A percentile compares a stretch with the other conserved stretches of the same genome.
These are phyloP conservation scores for Lepidocolaptes lacrymiger DNA, from an alignment of 2,797 vertebrate genomes.

Conservation along the genomic window DNA sequence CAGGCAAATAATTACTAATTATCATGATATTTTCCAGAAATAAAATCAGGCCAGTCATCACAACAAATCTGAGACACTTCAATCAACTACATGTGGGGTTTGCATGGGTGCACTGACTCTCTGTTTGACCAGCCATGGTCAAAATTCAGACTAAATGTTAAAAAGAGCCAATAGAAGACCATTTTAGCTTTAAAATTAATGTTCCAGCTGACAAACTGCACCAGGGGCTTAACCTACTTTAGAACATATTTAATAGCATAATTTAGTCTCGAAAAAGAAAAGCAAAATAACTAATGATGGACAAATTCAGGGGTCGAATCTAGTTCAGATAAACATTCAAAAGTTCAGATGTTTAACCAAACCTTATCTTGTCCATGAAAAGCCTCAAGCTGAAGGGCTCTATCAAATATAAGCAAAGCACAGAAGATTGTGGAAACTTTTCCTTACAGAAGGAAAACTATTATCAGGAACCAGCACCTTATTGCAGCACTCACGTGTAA, in stretches of 20 bases:
- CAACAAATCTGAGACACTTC: not conserved
- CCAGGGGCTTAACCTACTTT: slow-evolving; percentile 57
- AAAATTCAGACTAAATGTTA: slow-evolving; percentile 14
- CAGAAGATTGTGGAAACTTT: slow-evolving; percentile 42
- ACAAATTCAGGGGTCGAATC: slow-evolving; percentile 59
- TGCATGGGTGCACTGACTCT: not conserved
- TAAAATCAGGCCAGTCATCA: not conserved
- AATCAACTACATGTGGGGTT: not conserved
- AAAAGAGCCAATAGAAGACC: not conserved
- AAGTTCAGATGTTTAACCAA: slow-evolving; percentile 69
- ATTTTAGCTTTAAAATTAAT: slow-evolving; percentile 56
- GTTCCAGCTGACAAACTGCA: slow-evolving; percentile 58
- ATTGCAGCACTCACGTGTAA: slow-evolving; percentile 27
- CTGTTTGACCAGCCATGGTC: not conserved
- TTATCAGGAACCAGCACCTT: slow-evolving; percentile 62
- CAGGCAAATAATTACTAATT: not conserved
- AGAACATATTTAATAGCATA: slow-evolving; percentile 63
- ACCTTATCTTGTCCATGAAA: slow-evolving; percentile 71
- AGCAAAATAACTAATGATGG: slow-evolving; percentile 63
- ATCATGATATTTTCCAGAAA: not conserved
- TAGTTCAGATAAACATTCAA: slow-evolving; percentile 67
- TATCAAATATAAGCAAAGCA: slow-evolving; percentile 48
- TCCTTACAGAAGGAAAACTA: slow-evolving; percentile 6
- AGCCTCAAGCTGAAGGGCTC: not conserved
- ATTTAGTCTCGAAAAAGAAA: slow-evolving; percentile 60